These are phyloP conservation scores for Cremastinae sp. DNA, from an alignment of 2,888 invertebrate genomes.

Conservation along the genomic window DNA sequence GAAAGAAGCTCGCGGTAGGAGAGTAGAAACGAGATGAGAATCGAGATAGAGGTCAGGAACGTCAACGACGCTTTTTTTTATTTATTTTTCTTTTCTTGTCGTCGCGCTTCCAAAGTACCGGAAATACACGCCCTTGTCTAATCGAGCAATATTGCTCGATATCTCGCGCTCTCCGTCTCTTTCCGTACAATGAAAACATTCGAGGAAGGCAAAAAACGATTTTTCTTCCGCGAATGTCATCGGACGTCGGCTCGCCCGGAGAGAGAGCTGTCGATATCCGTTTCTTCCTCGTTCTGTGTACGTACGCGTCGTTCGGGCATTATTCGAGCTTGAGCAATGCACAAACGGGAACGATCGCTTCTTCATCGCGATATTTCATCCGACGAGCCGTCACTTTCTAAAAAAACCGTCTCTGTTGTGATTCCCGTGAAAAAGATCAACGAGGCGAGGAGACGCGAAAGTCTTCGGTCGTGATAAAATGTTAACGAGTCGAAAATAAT, in stretches of 20 bases:
- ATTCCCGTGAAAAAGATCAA: background rate
- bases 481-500: background rate
- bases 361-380: slow-evolving; percentile 12
- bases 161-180: slow-evolving; percentile 23
- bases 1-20: background rate
- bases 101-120: slow-evolving; percentile 46
- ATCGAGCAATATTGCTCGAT: slow-evolving; percentile 57
- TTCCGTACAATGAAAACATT: slow-evolving; percentile 8
- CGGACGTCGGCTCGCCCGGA: no score
- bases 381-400: slow-evolving; percentile 55
- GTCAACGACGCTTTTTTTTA: no score
- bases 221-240: background rate
- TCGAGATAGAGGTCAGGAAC: slow-evolving; percentile 13
- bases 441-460: slow-evolving; percentile 7
- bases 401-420: slow-evolving; percentile 57
- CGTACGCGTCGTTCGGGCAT: background rate
- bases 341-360: no score
- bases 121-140: slow-evolving; percentile 55
- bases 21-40: slow-evolving; percentile 3
- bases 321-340: background rate
- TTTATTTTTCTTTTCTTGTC: slow-evolving; percentile 24
- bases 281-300: slow-evolving; percentile 32
- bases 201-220: background rate
- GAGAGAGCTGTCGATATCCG: no score
- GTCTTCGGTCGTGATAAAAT: slow-evolving; percentile 29